Evolutionary conservation across 1,140 invertebrate genomes (phyloP).

Genomic region (Neelides sp.): DNA sequence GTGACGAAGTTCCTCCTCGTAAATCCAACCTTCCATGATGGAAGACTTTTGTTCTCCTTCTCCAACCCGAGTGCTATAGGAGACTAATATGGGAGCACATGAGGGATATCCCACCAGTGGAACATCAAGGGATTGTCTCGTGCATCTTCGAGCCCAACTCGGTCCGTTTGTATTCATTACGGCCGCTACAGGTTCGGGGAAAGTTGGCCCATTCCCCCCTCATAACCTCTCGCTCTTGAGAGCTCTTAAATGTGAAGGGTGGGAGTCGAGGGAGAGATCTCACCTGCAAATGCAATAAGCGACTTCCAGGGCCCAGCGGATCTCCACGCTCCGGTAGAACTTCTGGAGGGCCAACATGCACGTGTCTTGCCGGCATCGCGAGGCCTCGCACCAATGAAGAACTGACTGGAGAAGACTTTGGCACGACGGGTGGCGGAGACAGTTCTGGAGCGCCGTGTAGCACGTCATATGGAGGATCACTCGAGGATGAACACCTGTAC

Average conservation of each 20-base stretch:
- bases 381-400: constrained; percentile 61
- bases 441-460: constrained; percentile 58
- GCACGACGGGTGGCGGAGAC: constrained; percentile 44
- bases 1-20: constrained; percentile 26
- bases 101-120: too few species aligned
- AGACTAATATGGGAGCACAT: too few species aligned
- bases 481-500: too few species aligned
- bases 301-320: constrained; percentile 68
- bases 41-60: constrained; percentile 13
- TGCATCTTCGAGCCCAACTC: too few species aligned
- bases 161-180: too few species aligned
- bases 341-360: constrained; percentile 75
- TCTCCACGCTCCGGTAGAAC: constrained; percentile 64
- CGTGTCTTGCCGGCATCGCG: constrained; percentile 61
- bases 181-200: too few species aligned
- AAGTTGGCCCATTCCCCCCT: too few species aligned
- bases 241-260: not conserved
- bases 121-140: too few species aligned
- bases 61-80: too few species aligned
- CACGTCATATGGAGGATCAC: constrained; percentile 52
- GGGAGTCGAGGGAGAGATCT: constrained; percentile 36
- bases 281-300: constrained; percentile 87
- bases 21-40: constrained; percentile 18
- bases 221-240: not conserved
- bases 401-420: constrained; percentile 51